Base-by-base conservation (phyloP, 2,888 invertebrate species). In the Caenorhabditis becei region DNA sequence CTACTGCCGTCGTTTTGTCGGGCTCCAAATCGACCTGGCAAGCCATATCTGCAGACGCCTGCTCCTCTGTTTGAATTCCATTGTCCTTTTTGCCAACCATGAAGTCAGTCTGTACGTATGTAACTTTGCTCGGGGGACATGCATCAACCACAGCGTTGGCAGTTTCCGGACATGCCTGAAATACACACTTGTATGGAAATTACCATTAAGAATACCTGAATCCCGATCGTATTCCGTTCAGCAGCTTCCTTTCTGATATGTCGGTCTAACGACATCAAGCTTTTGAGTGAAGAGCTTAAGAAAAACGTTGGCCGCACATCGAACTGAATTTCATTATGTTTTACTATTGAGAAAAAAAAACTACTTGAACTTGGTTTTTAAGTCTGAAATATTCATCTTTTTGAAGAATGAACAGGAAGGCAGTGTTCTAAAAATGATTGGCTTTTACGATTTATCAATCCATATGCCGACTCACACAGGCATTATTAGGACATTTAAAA, bases 361-460 rank as follows among this genome's bases (percentile, higher is more conserved):
- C 3, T 28, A 61, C 61, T 26, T n/a, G 18, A 11, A 74, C 74
- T 20, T 74, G 51, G n/a, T 28, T 18, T n/a, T 41, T 65, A 41
- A 74, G 23, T 0, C 74, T 56, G 1, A 24, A 18, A 18, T n/a
- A 58, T 8, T 74, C 74, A 8, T 23, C 11, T 16, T 16, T 8
- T 14, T 35, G 58, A 3, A 74, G 59, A 51, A 74, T 74, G 41
- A 74, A 32, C 5, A 74, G 7, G 28, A 65, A 65, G 11, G 74
- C 58, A 2, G 18, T 3, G n/a, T 74, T 74, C 74, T 74, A 37
- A 18, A 74, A 65, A n/a, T 18, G 18, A 35, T 5, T 35, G 35
- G 5, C 10, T 35, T 35, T 35, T 35, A n/a, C n/a, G n/a, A n/a
- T n/a, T n/a, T n/a, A n/a, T n/a, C n/a, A n/a, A 10, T 35, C 35